phyloP scores from a whole-genome alignment of 2,888 invertebrate genomes.

The Latrodectus hesperus region DNA sequence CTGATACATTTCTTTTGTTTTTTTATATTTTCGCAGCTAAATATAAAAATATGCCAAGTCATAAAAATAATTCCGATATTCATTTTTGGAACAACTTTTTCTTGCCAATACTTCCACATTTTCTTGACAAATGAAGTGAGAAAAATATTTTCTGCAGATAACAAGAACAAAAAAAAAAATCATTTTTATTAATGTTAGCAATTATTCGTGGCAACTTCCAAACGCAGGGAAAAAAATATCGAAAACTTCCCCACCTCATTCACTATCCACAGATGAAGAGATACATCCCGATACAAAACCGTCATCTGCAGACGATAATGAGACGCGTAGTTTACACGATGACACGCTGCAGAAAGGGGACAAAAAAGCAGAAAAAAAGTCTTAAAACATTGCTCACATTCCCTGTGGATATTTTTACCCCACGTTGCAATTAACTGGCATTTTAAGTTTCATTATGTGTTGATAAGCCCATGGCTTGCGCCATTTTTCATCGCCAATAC shows the following conservation, averaged over 20 bases:
- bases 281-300: conserved; percentile 36
- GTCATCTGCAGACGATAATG: conserved; percentile 41
- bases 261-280: conserved; percentile 9
- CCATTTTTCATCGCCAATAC: conserved; percentile 33
- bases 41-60: too few relatives aligned
- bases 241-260: conserved; percentile 7
- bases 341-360: conserved; percentile 5
- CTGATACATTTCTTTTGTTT: too few relatives aligned
- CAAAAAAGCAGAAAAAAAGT: conserved; percentile 10
- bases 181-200: neutral
- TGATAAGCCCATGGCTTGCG: conserved; percentile 40
- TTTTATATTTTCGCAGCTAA: too few relatives aligned
- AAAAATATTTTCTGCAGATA: neutral
- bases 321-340: conserved; percentile 38
- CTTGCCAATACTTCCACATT: too few relatives aligned
- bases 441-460: conserved; percentile 63
- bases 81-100: too few relatives aligned
- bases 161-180: neutral
- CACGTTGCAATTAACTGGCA: conserved; percentile 48
- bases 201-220: too few relatives aligned
- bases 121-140: neutral
- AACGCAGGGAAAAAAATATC: conserved; percentile 8
- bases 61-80: too few relatives aligned
- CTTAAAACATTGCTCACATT: neutral
- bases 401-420: conserved; percentile 40